Conservation (phyloP, 23 tunicate genomes). For the Trididemnum clinides region DNA sequence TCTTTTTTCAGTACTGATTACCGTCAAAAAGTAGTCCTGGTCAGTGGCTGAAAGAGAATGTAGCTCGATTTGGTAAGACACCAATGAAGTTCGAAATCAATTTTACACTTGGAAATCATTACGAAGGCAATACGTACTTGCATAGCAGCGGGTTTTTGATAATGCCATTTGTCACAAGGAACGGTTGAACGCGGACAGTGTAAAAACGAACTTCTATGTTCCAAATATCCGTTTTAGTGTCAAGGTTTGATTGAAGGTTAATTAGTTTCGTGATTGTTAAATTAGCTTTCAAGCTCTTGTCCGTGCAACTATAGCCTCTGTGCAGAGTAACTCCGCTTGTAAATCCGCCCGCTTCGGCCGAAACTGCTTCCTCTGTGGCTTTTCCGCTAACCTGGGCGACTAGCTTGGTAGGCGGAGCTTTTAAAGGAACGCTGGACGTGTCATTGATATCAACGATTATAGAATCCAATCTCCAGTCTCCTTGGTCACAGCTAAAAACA, state of each 20-base stretch:
- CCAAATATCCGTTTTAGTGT: constrained; percentile 3
- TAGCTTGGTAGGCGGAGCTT: background rate
- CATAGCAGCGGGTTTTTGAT: constrained; percentile 73
- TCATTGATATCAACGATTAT: constrained; percentile 10
- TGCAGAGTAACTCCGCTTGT: constrained; percentile 40
- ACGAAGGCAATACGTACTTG: constrained; percentile 40
- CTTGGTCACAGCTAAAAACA: constrained; percentile 52
- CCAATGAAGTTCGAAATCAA: too few relatives aligned
- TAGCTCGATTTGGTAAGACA: too few relatives aligned
- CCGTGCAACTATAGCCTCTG: constrained; percentile 46
- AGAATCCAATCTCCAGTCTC: constrained; percentile 51
- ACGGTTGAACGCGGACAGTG: constrained; percentile 65
- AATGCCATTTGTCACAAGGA: constrained; percentile 41
- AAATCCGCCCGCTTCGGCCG: constrained; percentile 4
- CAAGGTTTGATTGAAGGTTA: background rate
- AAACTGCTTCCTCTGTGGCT: background rate
- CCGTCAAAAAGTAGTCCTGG: too few relatives aligned
- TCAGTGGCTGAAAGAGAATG: too few relatives aligned
- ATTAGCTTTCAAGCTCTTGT: background rate
- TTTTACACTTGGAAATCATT: background rate
- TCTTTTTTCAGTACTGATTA: too few relatives aligned
- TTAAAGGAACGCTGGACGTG: background rate
- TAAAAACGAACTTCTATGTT: constrained; percentile 22
- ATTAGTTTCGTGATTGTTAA: background rate
- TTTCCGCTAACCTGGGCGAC: background rate